Evolutionary conservation across 2,797 vertebrate species (phyloP), one percentile per base, ranked within the genome.

Genomic region (Gymnodraco acuticeps): DNA sequence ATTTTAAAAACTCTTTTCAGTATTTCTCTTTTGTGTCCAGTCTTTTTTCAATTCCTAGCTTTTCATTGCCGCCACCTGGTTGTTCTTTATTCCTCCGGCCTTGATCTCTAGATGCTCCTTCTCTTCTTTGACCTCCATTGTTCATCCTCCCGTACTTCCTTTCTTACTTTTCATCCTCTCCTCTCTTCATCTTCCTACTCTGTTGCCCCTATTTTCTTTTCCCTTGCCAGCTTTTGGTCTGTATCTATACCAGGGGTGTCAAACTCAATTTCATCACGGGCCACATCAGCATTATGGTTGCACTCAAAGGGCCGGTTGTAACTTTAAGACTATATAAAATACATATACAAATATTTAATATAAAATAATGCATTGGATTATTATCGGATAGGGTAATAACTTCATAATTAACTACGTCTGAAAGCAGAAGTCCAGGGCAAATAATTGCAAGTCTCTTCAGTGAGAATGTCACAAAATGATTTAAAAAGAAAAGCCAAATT

Each of bases 31-130:
- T 75, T 75, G 27, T n/a, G 38, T 54, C 47, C 23, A 5, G 23
- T 70, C 66, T 66, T 56, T 56, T 61, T 73, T 72, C 41, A 23
- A 12, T 51, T 56, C 46, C 75, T 64, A 5, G 46, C 55, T 73
- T 63, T 79, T 27, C 58, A 58, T 55, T 19, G 48, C 65, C 7
- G 43, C 68, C 73, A 63, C 78, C 84, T 81, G 83, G 20, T 31
- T 59, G 19, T 13, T 58, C 45, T 82, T 80, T 54, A 4, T 82
- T 61, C 60, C 70, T 56, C 60, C 38, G 16, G 4, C 63, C 75
- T 83, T 87, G 43, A 80, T 78, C 77, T 83, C 59, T 42, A 46
- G 48, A 15, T 23, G 58, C 38, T 65, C 41, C 12, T 38, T n/a
- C 60, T 51, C 75, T 53, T 31, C 55, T 63, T 71, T 38, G 2